A percentile compares a stretch with the other conserved stretches of the same genome.
phyloP scores from a whole-genome alignment of 2,888 invertebrate genomes.

The Druceiella hillmani region DNA sequence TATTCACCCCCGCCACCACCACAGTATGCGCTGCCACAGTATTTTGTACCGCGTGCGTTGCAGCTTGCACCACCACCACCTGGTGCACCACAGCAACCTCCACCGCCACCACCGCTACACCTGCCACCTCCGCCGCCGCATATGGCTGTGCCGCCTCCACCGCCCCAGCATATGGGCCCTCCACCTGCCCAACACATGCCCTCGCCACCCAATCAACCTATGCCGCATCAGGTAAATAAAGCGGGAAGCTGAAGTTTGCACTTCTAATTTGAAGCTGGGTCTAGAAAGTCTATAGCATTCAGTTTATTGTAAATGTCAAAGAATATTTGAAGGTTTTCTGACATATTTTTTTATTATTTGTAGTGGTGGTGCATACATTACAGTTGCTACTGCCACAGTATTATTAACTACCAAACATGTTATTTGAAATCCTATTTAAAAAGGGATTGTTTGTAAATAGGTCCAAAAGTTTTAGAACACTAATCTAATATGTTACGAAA shows the following conservation, averaged over 20 bases:
- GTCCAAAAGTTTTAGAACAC: too few relatives aligned
- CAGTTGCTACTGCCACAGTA: too few relatives aligned
- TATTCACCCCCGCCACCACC: constrained; percentile 36
- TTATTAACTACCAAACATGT: too few relatives aligned
- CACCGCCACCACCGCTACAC: constrained; percentile 29
- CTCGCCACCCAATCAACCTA: constrained; percentile 34
- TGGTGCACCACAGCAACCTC: constrained; percentile 30
- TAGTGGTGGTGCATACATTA: too few relatives aligned
- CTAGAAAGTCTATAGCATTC: background rate
- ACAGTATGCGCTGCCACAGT: constrained; percentile 52
- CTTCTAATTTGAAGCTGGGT: constrained; percentile 5
- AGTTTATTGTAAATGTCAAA: too few relatives aligned
- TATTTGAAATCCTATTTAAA: too few relatives aligned
- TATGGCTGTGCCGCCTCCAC: constrained; percentile 41
- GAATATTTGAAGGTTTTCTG: too few relatives aligned
- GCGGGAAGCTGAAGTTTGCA: constrained; percentile 38
- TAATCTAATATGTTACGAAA: too few relatives aligned
- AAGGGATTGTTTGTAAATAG: too few relatives aligned
- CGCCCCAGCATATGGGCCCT: constrained; percentile 38
- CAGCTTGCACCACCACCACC: constrained; percentile 31
- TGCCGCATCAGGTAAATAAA: constrained; percentile 38
- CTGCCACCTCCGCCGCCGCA: constrained; percentile 40
- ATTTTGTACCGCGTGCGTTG: constrained; percentile 40
- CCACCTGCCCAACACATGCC: constrained; percentile 23
- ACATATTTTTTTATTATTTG: too few relatives aligned